A percentile compares a stretch with the other conserved stretches of the same genome.
phyloP scores from a whole-genome alignment of 2,888 invertebrate genomes.

The Scaptomyza reducta region DNA sequence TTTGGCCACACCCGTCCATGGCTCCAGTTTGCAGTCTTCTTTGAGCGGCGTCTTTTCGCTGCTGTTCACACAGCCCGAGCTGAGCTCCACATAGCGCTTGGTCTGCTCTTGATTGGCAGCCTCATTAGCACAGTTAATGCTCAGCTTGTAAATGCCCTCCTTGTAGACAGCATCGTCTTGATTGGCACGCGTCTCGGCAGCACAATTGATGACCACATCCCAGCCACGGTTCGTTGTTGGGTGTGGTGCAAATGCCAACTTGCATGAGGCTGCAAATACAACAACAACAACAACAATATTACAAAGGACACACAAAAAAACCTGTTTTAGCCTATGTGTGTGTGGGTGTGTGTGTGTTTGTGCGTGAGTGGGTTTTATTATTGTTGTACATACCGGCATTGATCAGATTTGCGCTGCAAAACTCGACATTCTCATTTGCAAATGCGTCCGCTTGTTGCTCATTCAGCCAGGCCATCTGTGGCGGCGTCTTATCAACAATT shows the following conservation, averaged over 20 bases:
- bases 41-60: conserved; percentile 91
- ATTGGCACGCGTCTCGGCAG: conserved; percentile 94
- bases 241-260: conserved; percentile 89
- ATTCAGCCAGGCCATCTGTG: conserved; percentile 96
- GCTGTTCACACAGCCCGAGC: conserved; percentile 92
- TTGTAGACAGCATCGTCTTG: conserved; percentile 95
- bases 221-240: conserved; percentile 86
- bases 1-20: conserved; percentile 93
- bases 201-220: conserved; percentile 94
- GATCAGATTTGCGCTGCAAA: conserved; percentile 95
- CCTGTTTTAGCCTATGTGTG: conserved; percentile 54
- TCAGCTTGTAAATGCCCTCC: conserved; percentile 94
- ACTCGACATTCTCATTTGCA: conserved; percentile 91
- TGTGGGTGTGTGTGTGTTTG: conserved; percentile 10
- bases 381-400: conserved; percentile 88
- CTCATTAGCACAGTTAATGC: conserved; percentile 92
- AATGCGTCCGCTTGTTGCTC: conserved; percentile 89
- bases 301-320: conserved; percentile 46
- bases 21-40: conserved; percentile 91
- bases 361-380: conserved; percentile 28
- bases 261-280: conserved; percentile 89
- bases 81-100: conserved; percentile 91
- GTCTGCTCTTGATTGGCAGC: conserved; percentile 88
- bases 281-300: neutral
- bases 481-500: conserved; percentile 96